Evolutionary conservation across 2,888 invertebrate species (phyloP).

Genomic region (Esperia sulphurella): DNA sequence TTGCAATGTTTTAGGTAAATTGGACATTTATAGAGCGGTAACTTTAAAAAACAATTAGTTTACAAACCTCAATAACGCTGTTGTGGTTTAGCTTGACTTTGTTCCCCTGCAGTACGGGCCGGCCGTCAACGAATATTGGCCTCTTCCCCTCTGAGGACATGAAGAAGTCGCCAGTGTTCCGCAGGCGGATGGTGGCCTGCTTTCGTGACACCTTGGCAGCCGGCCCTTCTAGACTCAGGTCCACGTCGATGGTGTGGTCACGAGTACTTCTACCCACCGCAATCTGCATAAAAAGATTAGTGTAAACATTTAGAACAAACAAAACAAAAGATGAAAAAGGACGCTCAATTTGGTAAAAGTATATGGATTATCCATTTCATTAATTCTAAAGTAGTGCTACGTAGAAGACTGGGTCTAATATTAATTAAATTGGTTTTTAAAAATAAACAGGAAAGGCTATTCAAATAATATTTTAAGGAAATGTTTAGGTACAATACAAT

Average conservation of each 20-base stretch:
- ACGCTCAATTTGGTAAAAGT: no score
- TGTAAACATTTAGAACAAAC: no score
- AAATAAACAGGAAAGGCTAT: no score
- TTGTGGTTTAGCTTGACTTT: constrained; percentile 95
- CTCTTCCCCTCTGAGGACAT: constrained; percentile 96
- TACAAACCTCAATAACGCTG: constrained; percentile 96
- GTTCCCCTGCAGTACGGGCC: constrained; percentile 91
- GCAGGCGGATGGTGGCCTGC: constrained; percentile 93
- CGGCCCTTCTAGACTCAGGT: constrained; percentile 95
- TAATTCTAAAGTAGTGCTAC: no score
- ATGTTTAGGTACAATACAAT: no score
- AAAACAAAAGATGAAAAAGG: no score
- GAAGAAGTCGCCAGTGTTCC: constrained; percentile 96
- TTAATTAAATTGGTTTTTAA: no score
- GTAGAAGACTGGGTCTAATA: no score
- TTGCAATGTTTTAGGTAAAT: no score
- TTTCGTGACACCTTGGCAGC: constrained; percentile 95
- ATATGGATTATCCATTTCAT: no score
- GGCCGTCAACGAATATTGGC: constrained; percentile 96
- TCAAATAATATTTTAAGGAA: no score
- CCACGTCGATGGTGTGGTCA: constrained; percentile 94
- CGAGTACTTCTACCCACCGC: constrained; percentile 94
- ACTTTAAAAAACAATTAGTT: constrained; percentile 3
- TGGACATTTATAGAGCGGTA: no score
- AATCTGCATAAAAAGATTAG: constrained; percentile 77